These are phyloP conservation scores for Polymixis flavicincta DNA, from an alignment of 2,888 invertebrate species.

Conservation along the genomic window DNA sequence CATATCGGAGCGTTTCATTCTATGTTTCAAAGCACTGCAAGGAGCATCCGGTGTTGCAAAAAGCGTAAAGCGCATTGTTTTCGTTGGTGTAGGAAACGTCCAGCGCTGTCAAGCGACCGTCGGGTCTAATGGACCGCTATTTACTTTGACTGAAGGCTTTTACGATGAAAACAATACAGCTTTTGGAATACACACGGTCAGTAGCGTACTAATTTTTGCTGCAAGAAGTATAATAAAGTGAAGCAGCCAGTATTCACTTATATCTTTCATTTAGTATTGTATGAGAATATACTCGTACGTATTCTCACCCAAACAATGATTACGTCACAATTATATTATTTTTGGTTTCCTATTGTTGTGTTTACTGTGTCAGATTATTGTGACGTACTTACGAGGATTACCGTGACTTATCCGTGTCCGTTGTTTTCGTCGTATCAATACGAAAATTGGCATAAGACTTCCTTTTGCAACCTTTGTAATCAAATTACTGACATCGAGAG, in stretches of 20 bases:
- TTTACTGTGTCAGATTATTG: conserved; percentile 12
- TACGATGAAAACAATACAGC: conserved; percentile 71
- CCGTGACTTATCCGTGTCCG: conserved; percentile 16
- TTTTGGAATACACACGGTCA: conserved; percentile 62
- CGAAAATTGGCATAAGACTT: conserved; percentile 30
- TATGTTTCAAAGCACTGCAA: conserved; percentile 80
- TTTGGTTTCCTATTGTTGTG: conserved; percentile 24
- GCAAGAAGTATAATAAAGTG: conserved; percentile 31
- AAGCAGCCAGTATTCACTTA: conserved; percentile 5
- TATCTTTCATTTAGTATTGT: conserved; percentile 22
- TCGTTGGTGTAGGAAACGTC: conserved; percentile 80
- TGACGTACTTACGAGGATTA: conserved; percentile 15
- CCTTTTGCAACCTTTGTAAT: conserved; percentile 42
- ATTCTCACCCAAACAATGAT: conserved; percentile 15
- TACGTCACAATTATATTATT: conserved; percentile 13
- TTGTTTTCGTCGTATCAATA: conserved; percentile 37
- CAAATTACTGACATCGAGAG: conserved; percentile 39
- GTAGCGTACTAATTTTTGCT: conserved; percentile 58
- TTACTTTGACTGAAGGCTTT: conserved; percentile 81
- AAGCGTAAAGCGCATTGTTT: conserved; percentile 87
- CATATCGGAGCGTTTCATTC: conserved; percentile 82
- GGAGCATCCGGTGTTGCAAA: conserved; percentile 81
- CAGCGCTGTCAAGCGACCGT: conserved; percentile 78
- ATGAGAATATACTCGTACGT: conserved; percentile 15
- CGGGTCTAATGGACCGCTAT: conserved; percentile 84